Conservation (phyloP, 1,140 invertebrate species). For the Cotesia chilonis region DNA sequence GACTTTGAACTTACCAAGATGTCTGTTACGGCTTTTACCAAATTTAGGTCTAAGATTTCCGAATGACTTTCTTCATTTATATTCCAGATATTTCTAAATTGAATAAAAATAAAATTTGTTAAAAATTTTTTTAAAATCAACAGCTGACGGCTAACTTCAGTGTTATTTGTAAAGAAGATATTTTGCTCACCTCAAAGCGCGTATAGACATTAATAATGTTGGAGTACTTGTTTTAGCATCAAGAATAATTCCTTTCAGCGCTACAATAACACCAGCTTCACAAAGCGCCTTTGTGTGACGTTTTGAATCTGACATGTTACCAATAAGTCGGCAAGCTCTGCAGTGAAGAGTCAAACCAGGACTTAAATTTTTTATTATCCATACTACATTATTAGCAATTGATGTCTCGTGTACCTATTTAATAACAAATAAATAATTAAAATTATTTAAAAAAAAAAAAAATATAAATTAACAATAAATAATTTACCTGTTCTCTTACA, state of each 20-base stretch:
- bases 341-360: slow-evolving; percentile 48
- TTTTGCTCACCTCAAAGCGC: slow-evolving; percentile 53
- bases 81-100: slow-evolving; percentile 55
- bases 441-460: slow-evolving; percentile 22
- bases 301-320: slow-evolving; percentile 55
- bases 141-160: neutral
- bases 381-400: slow-evolving; percentile 48
- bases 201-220: slow-evolving; percentile 52
- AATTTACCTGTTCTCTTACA: slow-evolving; percentile 51
- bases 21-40: slow-evolving; percentile 47
- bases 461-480: neutral
- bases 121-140: neutral
- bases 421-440: slow-evolving; percentile 12
- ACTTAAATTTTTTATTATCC: slow-evolving; percentile 52
- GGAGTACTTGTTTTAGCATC: slow-evolving; percentile 44
- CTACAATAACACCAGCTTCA: slow-evolving; percentile 46
- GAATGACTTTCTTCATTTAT: slow-evolving; percentile 46
- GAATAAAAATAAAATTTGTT: slow-evolving; percentile 31
- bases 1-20: slow-evolving; percentile 48
- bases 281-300: slow-evolving; percentile 53
- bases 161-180: neutral
- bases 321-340: slow-evolving; percentile 56
- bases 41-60: slow-evolving; percentile 47
- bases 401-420: slow-evolving; percentile 42
- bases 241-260: slow-evolving; percentile 42